These are phyloP conservation scores for Centrocercus urophasianus DNA, from an alignment of 2,113 vertebrate species.

Conservation along the genomic window DNA sequence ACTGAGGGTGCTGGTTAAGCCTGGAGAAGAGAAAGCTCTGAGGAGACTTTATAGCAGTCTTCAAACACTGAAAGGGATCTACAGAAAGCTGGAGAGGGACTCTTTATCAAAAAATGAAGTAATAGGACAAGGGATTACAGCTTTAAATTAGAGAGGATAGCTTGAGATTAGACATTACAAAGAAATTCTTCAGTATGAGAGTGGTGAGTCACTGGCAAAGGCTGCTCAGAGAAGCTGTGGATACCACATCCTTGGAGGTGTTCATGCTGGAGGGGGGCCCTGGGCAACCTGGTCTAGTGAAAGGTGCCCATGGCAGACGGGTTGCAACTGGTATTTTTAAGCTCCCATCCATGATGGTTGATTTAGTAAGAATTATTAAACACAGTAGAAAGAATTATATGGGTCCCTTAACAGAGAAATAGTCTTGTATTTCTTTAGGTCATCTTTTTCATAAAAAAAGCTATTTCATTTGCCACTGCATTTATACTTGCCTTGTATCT, in stretches of 20 bases:
- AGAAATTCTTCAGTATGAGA: not conserved
- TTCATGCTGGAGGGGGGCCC: not conserved
- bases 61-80: not conserved
- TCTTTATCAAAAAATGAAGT: not conserved
- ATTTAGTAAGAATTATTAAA: not conserved
- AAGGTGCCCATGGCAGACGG: not conserved
- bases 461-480: not conserved
- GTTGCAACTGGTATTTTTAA: not conserved
- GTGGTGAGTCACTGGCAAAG: not conserved
- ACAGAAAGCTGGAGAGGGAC: not conserved
- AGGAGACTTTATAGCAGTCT: not conserved
- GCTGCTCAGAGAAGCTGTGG: not conserved
- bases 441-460: not conserved
- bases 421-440: not conserved
- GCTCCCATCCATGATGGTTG: not conserved
- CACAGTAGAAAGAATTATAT: not conserved
- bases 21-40: not conserved
- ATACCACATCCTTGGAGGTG: not conserved
- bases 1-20: not conserved
- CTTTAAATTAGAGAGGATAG: not conserved
- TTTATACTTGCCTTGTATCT: conserved; percentile 41
- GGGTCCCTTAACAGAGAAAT: not conserved
- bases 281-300: not conserved
- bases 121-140: not conserved
- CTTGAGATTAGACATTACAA: not conserved